These are phyloP conservation scores for Paedocypris micromegethes DNA, from an alignment of 2,797 vertebrate genomes.

Conservation along the genomic window DNA sequence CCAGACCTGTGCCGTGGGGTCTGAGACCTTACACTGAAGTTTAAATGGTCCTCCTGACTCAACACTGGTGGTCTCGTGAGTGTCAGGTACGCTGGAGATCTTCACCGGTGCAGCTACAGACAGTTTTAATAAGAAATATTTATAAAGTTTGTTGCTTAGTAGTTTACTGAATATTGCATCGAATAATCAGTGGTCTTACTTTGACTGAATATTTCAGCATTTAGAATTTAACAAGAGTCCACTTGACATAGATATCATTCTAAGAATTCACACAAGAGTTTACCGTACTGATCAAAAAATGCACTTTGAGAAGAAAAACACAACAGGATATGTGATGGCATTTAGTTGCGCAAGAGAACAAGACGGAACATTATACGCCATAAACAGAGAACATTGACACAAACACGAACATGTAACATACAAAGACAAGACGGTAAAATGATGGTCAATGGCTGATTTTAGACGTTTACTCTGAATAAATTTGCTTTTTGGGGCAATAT, in stretches of 20 bases:
- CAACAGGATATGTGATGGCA: constrained; percentile 32
- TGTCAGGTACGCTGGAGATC: constrained; percentile 64
- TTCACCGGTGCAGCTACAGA: constrained; percentile 62
- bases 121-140: constrained; percentile 50
- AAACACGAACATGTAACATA: constrained; percentile 31
- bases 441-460: too few relatives aligned
- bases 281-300: constrained; percentile 22
- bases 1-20: constrained; percentile 61
- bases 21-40: constrained; percentile 80
- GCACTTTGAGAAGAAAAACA: constrained; percentile 23
- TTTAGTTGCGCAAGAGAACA: constrained; percentile 50
- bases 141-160: constrained; percentile 13
- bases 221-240: constrained; percentile 25
- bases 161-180: too few relatives aligned
- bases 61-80: constrained; percentile 57
- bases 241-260: constrained; percentile 33
- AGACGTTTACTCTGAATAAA: too few relatives aligned
- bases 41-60: constrained; percentile 69
- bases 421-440: constrained; percentile 3
- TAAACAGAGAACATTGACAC: constrained; percentile 34
- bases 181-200: too few relatives aligned
- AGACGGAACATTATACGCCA: constrained; percentile 30
- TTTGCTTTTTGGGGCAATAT: too few relatives aligned
- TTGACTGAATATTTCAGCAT: neutral
- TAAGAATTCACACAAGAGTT: constrained; percentile 39